Evolutionary conservation across 2,888 invertebrate species (phyloP), one percentile per base, ranked within the genome.

Genomic region (Scelioninae gen. 1): DNA sequence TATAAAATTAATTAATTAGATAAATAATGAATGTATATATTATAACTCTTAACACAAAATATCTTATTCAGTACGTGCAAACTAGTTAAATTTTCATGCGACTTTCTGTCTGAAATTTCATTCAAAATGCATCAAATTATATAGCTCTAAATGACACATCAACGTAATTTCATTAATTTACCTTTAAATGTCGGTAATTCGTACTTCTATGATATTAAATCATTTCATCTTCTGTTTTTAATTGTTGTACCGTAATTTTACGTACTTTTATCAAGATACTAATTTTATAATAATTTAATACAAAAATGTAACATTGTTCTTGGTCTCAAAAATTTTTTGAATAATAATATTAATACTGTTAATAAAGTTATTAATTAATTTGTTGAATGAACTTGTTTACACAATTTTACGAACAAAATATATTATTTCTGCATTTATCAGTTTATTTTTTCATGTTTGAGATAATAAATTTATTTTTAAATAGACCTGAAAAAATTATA

Each of bases 51-150:
- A 11, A 63, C 34, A 5, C 9, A 13, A 49, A 63, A 63, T 62
- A 47, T 47, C 34, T 31, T 31, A 62, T 47, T 31, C 62, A 13
- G 45, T 16, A 34, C 63, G 23, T 6, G 34, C 15, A 49, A 49
- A 63, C 16, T 65, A 65, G 51, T 53, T 51, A 51, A 65, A 65
- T 40, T 65, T 65, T 29, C 65, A 53, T 65, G 38, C 29, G 38
- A 65, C 40, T 34, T 65, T 65, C 40, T 40, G 34, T 65, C 40
- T 65, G 51, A 23, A 51, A 65, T 65, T 65, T 29, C 53, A 13
- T 15, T 51, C 51, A 51, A 65, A 51, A 51, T 38, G 51, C 51
- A 65, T 53, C 23, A 40, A 65, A 65, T 65, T 65, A 65, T 53
- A 51, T n/a, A 51, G 23, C 38, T 38, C 53, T 65, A 65, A 53